These are phyloP conservation scores for Dorcus parallelipipedus DNA, from an alignment of 2,888 invertebrate genomes.

Conservation along the genomic window DNA sequence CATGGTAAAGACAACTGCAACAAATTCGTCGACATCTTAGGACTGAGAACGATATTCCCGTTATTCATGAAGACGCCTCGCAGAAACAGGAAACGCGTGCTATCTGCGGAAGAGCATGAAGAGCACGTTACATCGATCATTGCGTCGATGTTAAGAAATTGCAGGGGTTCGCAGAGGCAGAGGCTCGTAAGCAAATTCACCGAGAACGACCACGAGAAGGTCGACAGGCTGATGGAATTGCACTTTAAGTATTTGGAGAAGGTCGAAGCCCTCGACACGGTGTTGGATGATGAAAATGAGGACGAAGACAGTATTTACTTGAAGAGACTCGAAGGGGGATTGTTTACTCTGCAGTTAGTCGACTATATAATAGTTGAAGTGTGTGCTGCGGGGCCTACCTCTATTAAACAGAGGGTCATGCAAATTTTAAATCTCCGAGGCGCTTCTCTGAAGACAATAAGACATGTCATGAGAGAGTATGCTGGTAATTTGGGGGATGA, in stretches of 20 bases:
- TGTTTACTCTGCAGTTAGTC: slow-evolving; percentile 94
- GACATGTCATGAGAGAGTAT: slow-evolving; percentile 94
- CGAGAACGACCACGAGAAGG: slow-evolving; percentile 98
- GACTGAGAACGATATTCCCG: slow-evolving; percentile 94
- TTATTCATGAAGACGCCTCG: slow-evolving; percentile 99
- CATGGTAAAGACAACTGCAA: slow-evolving; percentile 95
- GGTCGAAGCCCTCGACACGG: slow-evolving; percentile 78
- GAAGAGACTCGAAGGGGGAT: slow-evolving; percentile 84
- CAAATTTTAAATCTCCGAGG: slow-evolving; percentile 86
- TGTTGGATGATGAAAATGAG: slow-evolving; percentile 61
- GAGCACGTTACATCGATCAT: slow-evolving; percentile 94
- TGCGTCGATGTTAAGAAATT: slow-evolving; percentile 88
- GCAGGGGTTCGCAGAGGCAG: slow-evolving; percentile 85
- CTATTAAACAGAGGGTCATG: slow-evolving; percentile 80
- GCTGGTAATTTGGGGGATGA: slow-evolving; percentile 93
- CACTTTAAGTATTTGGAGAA: slow-evolving; percentile 96
- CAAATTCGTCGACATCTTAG: slow-evolving; percentile 96
- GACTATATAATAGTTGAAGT: slow-evolving; percentile 86
- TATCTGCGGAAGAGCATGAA: slow-evolving; percentile 88
- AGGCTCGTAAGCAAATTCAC: slow-evolving; percentile 91
- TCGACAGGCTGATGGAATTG: slow-evolving; percentile 91
- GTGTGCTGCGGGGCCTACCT: slow-evolving; percentile 65
- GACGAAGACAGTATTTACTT: slow-evolving; percentile 83
- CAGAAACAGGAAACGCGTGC: slow-evolving; percentile 70
- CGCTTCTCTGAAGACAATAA: slow-evolving; percentile 87